These are phyloP conservation scores for Moxostoma hubbsi DNA, from an alignment of 2,797 vertebrate species.

Conservation along the genomic window DNA sequence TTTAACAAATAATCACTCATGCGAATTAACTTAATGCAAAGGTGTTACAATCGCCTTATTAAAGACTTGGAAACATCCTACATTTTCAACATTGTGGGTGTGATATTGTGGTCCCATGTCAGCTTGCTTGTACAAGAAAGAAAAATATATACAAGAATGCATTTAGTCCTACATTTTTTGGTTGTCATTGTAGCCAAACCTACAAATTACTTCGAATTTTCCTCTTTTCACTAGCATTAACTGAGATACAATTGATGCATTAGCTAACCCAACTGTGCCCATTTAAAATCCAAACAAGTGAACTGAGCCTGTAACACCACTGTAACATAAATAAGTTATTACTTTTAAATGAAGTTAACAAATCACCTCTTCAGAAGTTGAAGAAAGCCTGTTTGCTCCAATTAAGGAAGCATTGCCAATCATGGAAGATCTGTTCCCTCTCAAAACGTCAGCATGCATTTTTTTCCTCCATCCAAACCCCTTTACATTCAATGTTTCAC, in stretches of 20 bases:
- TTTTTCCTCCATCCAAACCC: not conserved
- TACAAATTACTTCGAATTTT: slow-evolving; percentile 39
- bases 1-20: slow-evolving; percentile 34
- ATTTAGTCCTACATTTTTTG: slow-evolving; percentile 62
- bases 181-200: slow-evolving; percentile 62
- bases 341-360: slow-evolving; percentile 48
- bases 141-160: slow-evolving; percentile 45
- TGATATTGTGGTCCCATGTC: slow-evolving; percentile 35
- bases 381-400: slow-evolving; percentile 31
- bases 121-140: not conserved
- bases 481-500: slow-evolving; percentile 65
- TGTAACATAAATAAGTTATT: slow-evolving; percentile 53
- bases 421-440: slow-evolving; percentile 37
- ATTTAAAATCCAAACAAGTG: slow-evolving; percentile 49
- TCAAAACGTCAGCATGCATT: slow-evolving; percentile 12
- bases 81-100: slow-evolving; percentile 22
- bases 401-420: slow-evolving; percentile 27
- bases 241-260: slow-evolving; percentile 51
- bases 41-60: slow-evolving; percentile 6
- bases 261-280: slow-evolving; percentile 45
- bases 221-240: slow-evolving; percentile 57
- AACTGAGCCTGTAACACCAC: slow-evolving; percentile 34
- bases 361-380: slow-evolving; percentile 30
- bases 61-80: not conserved
- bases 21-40: slow-evolving; percentile 21